Evolutionary conservation across 2,888 invertebrate species (phyloP).

Genomic region (Drosophila longiperda): DNA sequence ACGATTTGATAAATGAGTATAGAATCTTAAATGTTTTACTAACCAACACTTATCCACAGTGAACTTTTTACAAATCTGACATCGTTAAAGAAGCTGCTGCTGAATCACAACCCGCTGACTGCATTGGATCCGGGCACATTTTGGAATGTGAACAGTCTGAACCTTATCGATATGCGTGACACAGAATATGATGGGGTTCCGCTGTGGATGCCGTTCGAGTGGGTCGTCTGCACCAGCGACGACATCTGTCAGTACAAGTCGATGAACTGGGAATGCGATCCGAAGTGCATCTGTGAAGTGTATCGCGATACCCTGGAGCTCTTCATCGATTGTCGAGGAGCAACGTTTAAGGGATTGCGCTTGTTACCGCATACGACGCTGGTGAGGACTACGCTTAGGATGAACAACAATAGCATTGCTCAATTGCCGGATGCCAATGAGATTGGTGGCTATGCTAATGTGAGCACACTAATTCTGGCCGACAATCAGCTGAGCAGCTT

Average conservation of each 20-base stretch:
- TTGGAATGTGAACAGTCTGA: slow-evolving; percentile 86
- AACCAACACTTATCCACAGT: slow-evolving; percentile 71
- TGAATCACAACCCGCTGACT: slow-evolving; percentile 85
- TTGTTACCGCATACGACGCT: slow-evolving; percentile 66
- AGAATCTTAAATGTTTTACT: neutral
- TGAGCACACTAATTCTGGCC: slow-evolving; percentile 85
- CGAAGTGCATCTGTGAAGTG: slow-evolving; percentile 86
- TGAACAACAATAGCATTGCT: slow-evolving; percentile 83
- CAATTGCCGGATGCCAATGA: slow-evolving; percentile 75
- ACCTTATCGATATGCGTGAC: slow-evolving; percentile 85
- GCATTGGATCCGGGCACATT: slow-evolving; percentile 86
- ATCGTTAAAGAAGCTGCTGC: slow-evolving; percentile 85
- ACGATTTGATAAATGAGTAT: neutral
- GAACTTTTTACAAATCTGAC: slow-evolving; percentile 81
- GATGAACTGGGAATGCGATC: slow-evolving; percentile 84
- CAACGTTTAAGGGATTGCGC: slow-evolving; percentile 84
- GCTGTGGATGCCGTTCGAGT: slow-evolving; percentile 54
- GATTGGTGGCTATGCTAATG: slow-evolving; percentile 84
- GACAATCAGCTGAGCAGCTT: slow-evolving; percentile 85
- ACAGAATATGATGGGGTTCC: slow-evolving; percentile 85
- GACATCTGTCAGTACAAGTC: slow-evolving; percentile 86
- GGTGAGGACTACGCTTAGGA: slow-evolving; percentile 83
- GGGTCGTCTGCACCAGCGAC: slow-evolving; percentile 52
- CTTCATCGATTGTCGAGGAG: slow-evolving; percentile 86
- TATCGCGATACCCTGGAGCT: slow-evolving; percentile 81